Conservation (phyloP, 2,797 vertebrate genomes). For the Parambassis ranga region DNA sequence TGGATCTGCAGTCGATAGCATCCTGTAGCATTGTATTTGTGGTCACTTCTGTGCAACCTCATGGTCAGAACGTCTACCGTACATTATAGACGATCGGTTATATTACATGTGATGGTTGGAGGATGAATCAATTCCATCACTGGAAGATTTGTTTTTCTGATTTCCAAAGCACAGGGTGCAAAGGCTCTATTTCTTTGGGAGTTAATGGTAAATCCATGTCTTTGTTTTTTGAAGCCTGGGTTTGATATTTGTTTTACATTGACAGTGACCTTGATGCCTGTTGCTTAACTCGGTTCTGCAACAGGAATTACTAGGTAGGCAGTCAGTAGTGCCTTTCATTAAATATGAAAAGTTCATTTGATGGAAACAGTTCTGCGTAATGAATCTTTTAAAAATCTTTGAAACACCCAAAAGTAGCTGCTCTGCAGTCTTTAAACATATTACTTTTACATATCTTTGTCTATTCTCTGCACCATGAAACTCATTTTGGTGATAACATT, state of each 20-base stretch:
- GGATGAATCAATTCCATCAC: slow-evolving; percentile 33
- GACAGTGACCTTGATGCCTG: not conserved
- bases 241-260: not conserved
- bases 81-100: slow-evolving; percentile 9
- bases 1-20: slow-evolving; percentile 58
- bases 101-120: not conserved
- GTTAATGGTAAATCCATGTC: slow-evolving; percentile 29
- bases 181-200: not conserved
- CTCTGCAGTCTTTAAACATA: not conserved
- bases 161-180: not conserved
- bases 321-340: not conserved
- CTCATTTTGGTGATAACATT: not conserved
- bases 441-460: not conserved
- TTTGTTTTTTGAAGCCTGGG: slow-evolving; percentile 1
- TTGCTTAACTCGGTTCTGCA: not conserved
- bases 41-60: slow-evolving; percentile 55
- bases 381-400: too few species aligned
- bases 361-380: too few species aligned
- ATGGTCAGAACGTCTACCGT: slow-evolving; percentile 22
- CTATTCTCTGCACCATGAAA: not conserved
- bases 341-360: too few species aligned
- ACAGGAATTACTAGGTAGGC: not conserved
- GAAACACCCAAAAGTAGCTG: too few species aligned
- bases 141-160: slow-evolving; percentile 16
- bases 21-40: slow-evolving; percentile 55